Conservation (phyloP, 2,797 vertebrate genomes). For the Cyprinodon diabolis region DNA sequence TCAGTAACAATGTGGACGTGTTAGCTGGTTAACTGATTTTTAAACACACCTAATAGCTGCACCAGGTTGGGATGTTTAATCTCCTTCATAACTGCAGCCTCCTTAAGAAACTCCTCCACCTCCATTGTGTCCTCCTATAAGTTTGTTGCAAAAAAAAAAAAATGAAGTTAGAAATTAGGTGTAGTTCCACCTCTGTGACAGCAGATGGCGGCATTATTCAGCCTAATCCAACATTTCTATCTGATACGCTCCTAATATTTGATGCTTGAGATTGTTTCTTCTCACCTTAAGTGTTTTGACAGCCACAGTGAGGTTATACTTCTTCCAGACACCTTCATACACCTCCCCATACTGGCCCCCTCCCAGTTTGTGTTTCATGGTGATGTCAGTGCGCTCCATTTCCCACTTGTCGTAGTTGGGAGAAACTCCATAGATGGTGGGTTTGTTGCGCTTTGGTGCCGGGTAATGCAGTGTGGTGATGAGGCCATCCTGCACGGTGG, state of each 20-base stretch:
- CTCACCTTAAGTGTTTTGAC: constrained; percentile 96
- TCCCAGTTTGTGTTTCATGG: constrained; percentile 98
- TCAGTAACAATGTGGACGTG: neutral
- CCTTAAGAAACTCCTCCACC: constrained; percentile 98
- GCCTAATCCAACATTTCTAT: constrained; percentile 6
- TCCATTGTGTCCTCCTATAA: constrained; percentile 98
- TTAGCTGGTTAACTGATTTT: neutral
- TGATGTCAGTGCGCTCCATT: constrained; percentile 98
- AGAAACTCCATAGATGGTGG: constrained; percentile 96
- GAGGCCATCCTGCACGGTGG: constrained; percentile 94
- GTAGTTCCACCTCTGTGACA: constrained; percentile 55
- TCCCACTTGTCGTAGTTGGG: constrained; percentile 99
- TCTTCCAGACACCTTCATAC: constrained; percentile 98
- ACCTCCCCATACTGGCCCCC: constrained; percentile 99
- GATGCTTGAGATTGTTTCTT: neutral
- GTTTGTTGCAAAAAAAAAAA: constrained; percentile 13
- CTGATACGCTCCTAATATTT: neutral
- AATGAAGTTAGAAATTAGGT: constrained; percentile 1
- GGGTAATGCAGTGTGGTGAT: constrained; percentile 98
- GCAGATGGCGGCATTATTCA: constrained; percentile 62
- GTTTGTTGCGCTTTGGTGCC: constrained; percentile 98
- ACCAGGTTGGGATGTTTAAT: constrained; percentile 99
- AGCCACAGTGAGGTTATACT: constrained; percentile 96
- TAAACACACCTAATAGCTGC: constrained; percentile 91
- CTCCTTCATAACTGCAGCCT: constrained; percentile 98